Evolutionary conservation across 2,888 invertebrate genomes (phyloP).

Genomic region (Atethmia centrago): DNA sequence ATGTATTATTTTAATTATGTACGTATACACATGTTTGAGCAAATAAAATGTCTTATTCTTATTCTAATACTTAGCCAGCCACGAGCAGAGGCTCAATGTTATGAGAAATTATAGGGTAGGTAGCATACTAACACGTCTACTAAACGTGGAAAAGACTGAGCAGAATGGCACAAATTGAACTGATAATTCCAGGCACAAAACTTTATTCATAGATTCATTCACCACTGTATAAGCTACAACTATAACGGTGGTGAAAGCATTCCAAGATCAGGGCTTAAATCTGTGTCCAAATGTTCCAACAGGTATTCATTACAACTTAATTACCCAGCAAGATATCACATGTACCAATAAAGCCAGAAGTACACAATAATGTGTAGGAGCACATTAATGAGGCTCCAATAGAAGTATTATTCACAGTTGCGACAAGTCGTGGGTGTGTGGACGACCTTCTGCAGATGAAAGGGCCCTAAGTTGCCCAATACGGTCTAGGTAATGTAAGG

Average conservation of each 20-base stretch:
- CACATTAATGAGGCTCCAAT: constrained; percentile 56
- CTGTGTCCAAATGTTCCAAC: constrained; percentile 1
- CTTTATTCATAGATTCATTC: background rate
- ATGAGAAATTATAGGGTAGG: background rate
- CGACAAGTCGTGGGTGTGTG: constrained; percentile 67
- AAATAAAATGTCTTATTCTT: no score
- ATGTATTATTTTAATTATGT: no score
- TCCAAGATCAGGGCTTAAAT: constrained; percentile 2
- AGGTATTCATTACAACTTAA: constrained; percentile 51
- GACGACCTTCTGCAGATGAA: constrained; percentile 67
- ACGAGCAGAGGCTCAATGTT: background rate
- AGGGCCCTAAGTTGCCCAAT: constrained; percentile 58
- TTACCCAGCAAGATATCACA: constrained; percentile 51
- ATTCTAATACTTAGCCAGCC: no score
- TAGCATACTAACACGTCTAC: background rate
- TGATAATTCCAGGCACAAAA: background rate
- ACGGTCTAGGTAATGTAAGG: constrained; percentile 36
- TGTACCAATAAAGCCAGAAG: constrained; percentile 48
- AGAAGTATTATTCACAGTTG: constrained; percentile 59
- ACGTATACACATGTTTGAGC: no score
- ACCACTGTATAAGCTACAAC: background rate
- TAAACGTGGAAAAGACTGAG: background rate
- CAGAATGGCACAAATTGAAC: background rate
- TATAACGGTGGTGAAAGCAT: background rate
- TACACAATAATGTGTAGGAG: constrained; percentile 63